Conservation (phyloP, 2,888 invertebrate species). For the Ypsolopha scabrella region DNA sequence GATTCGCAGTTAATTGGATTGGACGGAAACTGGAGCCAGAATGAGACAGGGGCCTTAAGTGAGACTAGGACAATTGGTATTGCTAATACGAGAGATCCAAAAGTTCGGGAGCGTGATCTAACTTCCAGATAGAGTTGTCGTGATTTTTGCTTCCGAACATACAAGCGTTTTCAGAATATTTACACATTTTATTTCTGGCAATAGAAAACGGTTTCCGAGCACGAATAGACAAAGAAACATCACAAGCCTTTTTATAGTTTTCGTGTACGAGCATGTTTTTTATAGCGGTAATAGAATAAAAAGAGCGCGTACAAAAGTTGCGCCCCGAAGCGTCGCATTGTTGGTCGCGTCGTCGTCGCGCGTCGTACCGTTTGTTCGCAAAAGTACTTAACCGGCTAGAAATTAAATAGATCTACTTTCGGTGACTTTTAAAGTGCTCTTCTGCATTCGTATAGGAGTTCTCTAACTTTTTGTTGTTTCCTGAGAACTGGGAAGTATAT, state of each 20-base stretch:
- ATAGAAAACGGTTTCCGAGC: no score
- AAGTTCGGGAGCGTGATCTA: no score
- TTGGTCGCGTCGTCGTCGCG: not conserved
- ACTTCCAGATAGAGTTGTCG: no score
- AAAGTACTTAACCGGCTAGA: slow-evolving; percentile 3
- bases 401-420: slow-evolving; percentile 4
- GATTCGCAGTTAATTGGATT: not conserved
- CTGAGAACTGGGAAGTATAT: not conserved
- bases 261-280: not conserved
- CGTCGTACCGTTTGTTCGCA: not conserved
- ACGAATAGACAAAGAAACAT: not conserved
- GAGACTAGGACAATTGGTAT: no score
- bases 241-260: not conserved
- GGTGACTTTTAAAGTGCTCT: slow-evolving; percentile 1
- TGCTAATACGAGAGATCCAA: no score
- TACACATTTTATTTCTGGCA: no score
- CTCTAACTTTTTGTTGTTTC: slow-evolving; percentile 2
- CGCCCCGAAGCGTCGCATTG: not conserved
- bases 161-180: no score
- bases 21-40: not conserved
- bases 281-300: not conserved
- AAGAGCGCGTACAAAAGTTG: not conserved
- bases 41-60: no score
- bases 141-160: no score
- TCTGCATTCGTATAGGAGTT: not conserved